A percentile compares a stretch with the other conserved stretches of the same genome.
Evolutionary conservation across 1,140 invertebrate species (phyloP).

Genomic region (Leptonema lineaticorne): DNA sequence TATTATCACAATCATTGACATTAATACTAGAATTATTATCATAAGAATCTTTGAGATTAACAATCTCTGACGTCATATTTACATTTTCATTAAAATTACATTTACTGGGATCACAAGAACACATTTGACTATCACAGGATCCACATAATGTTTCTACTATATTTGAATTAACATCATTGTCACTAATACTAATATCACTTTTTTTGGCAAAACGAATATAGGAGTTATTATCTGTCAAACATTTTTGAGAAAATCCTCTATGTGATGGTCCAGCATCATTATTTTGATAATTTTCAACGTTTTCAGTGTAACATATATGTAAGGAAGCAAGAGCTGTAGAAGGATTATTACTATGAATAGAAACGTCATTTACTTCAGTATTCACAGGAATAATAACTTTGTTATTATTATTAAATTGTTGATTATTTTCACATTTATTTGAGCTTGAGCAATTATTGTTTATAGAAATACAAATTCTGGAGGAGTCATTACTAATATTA

Average conservation of each 20-base stretch:
- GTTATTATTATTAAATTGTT: conserved; percentile 1
- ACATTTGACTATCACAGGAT: conserved; percentile 37
- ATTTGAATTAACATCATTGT: conserved; percentile 22
- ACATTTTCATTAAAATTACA: neutral
- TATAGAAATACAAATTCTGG: neutral
- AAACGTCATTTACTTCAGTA: neutral
- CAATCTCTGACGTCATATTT: conserved; percentile 8
- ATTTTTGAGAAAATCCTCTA: conserved; percentile 44
- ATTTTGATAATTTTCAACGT: conserved; percentile 41
- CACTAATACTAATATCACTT: conserved; percentile 40
- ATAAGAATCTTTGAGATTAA: conserved; percentile 24
- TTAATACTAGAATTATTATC: conserved; percentile 35
- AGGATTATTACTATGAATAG: neutral
- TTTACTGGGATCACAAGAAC: conserved; percentile 32
- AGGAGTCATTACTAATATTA: neutral
- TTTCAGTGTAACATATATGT: conserved; percentile 33
- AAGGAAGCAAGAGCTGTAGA: conserved; percentile 26
- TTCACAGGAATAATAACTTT: neutral
- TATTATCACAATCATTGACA: conserved; percentile 39
- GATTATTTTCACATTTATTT: neutral
- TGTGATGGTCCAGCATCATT: conserved; percentile 51
- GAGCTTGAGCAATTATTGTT: neutral
- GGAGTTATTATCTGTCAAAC: conserved; percentile 1
- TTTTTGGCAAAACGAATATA: no score
- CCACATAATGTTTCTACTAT: conserved; percentile 7